phyloP scores from a whole-genome alignment of 2,113 vertebrate species.

The Larimichthys polyactis region DNA sequence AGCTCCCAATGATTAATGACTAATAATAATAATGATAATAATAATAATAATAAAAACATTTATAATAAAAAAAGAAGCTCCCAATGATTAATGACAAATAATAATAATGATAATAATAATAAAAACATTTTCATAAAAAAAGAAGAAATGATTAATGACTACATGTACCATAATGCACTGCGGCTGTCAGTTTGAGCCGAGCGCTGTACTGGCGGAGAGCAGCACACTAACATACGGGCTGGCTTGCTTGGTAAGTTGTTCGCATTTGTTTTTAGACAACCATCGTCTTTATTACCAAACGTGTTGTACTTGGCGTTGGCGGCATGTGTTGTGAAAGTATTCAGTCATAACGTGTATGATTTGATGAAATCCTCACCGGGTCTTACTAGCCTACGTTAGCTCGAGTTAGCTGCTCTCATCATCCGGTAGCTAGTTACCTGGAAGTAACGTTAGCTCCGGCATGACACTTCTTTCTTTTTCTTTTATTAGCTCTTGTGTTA shows the following conservation, averaged over 20 bases:
- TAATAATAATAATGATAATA: conserved; percentile 23
- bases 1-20: conserved; percentile 16
- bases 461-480: not conserved
- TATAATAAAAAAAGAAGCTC: conserved; percentile 19
- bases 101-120: not conserved
- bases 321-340: not conserved
- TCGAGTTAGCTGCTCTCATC: conserved; percentile 53
- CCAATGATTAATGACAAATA: conserved; percentile 6
- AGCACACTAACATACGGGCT: conserved; percentile 41
- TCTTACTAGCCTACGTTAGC: conserved; percentile 52
- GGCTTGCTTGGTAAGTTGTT: conserved; percentile 62
- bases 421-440: conserved; percentile 34
- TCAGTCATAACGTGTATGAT: not conserved
- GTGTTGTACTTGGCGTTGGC: not conserved
- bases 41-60: conserved; percentile 36
- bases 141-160: conserved; percentile 20
- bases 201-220: not conserved
- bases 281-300: not conserved
- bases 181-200: conserved; percentile 49
- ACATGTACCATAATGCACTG: conserved; percentile 71
- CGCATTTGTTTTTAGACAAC: conserved; percentile 8
- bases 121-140: conserved; percentile 49
- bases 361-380: not conserved
- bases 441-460: conserved; percentile 24
- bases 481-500: not conserved